Evolutionary conservation across 1,140 invertebrate genomes (phyloP).

Genomic region (Heliconius congener): DNA sequence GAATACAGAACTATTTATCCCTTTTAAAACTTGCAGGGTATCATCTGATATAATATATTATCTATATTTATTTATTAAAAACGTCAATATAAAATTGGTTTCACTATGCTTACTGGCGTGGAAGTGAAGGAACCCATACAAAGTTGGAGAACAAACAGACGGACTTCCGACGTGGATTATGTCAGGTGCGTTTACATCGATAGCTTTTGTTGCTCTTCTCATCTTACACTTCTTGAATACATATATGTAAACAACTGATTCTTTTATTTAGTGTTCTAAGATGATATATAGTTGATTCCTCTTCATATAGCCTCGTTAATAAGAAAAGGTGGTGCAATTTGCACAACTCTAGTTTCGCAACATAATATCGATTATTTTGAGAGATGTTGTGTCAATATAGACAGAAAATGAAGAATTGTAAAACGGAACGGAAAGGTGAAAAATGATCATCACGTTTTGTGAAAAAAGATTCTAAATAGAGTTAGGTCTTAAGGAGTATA

Average conservation of each 20-base stretch:
- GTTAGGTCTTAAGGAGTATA: too few relatives aligned
- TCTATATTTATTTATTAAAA: not conserved
- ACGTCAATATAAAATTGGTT: not conserved
- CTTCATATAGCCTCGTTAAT: too few relatives aligned
- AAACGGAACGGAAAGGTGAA: too few relatives aligned
- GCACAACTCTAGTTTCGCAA: too few relatives aligned
- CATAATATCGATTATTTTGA: too few relatives aligned
- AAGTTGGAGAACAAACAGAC: constrained; percentile 40
- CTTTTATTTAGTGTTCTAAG: too few relatives aligned
- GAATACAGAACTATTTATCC: not conserved
- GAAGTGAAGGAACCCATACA: constrained; percentile 55
- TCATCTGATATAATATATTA: not conserved
- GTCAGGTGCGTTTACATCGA: constrained; percentile 7
- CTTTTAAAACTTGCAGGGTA: not conserved
- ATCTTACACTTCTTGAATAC: not conserved
- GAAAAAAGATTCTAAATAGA: too few relatives aligned
- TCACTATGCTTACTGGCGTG: constrained; percentile 37
- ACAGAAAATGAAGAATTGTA: too few relatives aligned
- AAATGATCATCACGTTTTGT: too few relatives aligned
- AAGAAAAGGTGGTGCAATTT: too few relatives aligned
- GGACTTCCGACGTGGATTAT: constrained; percentile 24
- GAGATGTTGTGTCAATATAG: too few relatives aligned
- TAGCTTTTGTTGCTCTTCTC: constrained; percentile 2
- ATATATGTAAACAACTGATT: not conserved
- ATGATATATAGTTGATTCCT: too few relatives aligned